phyloP scores from a whole-genome alignment of 2,113 vertebrate genomes.

The Cavia aperea region DNA sequence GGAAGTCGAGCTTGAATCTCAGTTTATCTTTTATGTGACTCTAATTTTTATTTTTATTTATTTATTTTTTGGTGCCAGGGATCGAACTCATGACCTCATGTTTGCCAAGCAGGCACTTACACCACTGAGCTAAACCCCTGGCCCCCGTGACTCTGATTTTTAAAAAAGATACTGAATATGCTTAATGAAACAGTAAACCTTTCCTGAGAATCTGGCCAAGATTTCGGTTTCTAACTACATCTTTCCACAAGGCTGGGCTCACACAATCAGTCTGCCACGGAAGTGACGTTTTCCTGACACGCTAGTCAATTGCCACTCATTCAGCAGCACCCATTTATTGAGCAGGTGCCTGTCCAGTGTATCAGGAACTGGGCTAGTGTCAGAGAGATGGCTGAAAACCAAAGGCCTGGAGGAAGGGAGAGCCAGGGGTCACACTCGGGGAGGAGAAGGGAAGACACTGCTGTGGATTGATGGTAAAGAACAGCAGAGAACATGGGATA shows the following conservation, averaged over 20 bases:
- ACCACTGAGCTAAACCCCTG: too few relatives aligned
- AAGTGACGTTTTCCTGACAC: not conserved
- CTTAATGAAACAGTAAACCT: not conserved
- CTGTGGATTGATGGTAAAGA: too few relatives aligned
- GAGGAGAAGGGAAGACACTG: not conserved
- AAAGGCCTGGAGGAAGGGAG: not conserved
- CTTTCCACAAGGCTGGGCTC: not conserved
- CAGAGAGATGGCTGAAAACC: not conserved
- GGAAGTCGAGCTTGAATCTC: not conserved
- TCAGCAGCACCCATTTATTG: not conserved
- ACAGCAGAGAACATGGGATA: not conserved
- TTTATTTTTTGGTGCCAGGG: too few relatives aligned
- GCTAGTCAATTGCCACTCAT: not conserved
- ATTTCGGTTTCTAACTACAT: not conserved
- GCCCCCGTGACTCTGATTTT: not conserved
- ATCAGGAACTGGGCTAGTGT: not conserved
- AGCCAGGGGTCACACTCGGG: not conserved
- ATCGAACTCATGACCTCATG: too few relatives aligned
- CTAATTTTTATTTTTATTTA: too few relatives aligned
- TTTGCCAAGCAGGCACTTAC: too few relatives aligned
- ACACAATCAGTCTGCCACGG: not conserved
- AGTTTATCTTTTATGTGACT: not conserved
- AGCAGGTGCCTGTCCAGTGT: not conserved
- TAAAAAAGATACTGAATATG: not conserved
- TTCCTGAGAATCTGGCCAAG: not conserved